Base-by-base conservation (phyloP, 2,113 vertebrate genomes). In the Propithecus coquereli region DNA sequence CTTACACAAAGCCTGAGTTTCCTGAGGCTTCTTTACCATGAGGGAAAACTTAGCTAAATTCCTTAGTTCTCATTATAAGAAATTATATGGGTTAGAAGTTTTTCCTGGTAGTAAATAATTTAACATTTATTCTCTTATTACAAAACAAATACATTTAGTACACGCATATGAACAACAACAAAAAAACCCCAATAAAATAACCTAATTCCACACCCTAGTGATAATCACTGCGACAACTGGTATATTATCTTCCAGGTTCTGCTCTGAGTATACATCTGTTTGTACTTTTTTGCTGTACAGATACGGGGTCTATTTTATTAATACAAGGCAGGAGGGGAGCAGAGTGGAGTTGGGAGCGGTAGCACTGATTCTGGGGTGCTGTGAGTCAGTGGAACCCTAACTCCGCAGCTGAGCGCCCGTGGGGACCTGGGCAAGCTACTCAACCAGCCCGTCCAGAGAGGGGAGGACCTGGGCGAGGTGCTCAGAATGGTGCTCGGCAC, bases 221-320 rank as follows among this genome's bases (percentile, higher is more conserved):
- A 17, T 3, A 20, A 50, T 6, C 76, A 30, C 63, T 16, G 34
- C 3, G 7, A 37, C 32, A 16, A 0, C 3, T 50, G 52, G 50
- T 6, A 1, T 1, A 6, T 14, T 11, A 54, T 6, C 25, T 45
- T 25, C 63, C 1, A 0, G 40, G 2, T 0, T 6, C 6, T 50
- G 47, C 5, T 68, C 8, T 9, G 32, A 45, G 9, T 8, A 18
- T 4, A 32, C 7, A 1, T 1, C 10, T 0, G 9, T 32, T 2
- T 11, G 14, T 30, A 22, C 16, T 23, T 68, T 70, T 2, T 25
- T 0, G 3, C 57, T 71, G 32, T 6, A 12, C 8, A 32, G 45
- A 32, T 73, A 30, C 0, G 3, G 50, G 5, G 2, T 23, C 20
- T 37, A 23, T 50, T 63, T 82, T 32, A 22, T 57, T 57, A 57